These are phyloP conservation scores for Hydropsyche tenuis DNA, from an alignment of 1,140 invertebrate species.

Conservation along the genomic window DNA sequence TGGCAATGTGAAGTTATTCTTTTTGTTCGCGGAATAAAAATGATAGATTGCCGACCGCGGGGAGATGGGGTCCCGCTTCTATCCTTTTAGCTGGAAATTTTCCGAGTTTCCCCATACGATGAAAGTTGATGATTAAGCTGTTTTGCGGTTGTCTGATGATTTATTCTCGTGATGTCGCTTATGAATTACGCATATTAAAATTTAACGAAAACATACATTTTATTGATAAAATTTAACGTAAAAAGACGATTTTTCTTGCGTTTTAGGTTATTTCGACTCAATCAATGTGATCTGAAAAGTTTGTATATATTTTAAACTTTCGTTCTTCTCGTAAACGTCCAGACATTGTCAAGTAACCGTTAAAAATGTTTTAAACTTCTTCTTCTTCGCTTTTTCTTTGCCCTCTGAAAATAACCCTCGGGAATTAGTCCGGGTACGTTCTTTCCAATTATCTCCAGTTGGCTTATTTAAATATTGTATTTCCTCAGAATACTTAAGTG, in stretches of 20 bases:
- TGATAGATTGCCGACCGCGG: constrained; percentile 12
- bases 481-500: neutral
- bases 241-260: neutral
- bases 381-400: neutral
- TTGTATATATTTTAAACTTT: neutral
- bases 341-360: neutral
- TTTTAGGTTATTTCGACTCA: neutral
- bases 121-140: neutral
- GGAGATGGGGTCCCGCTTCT: neutral
- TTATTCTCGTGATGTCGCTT: neutral
- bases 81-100: neutral
- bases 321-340: neutral
- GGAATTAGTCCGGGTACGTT: neutral
- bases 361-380: neutral
- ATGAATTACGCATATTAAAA: neutral
- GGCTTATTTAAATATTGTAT: neutral
- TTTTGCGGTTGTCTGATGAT: neutral
- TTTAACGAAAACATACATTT: neutral
- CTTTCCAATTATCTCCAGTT: neutral
- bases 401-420: neutral
- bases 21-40: constrained; percentile 1
- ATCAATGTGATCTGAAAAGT: neutral
- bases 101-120: neutral
- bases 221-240: constrained; percentile 1
- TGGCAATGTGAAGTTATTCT: constrained; percentile 14